These are phyloP conservation scores for Epinotia bilunana DNA, from an alignment of 2,888 invertebrate genomes.

Conservation along the genomic window DNA sequence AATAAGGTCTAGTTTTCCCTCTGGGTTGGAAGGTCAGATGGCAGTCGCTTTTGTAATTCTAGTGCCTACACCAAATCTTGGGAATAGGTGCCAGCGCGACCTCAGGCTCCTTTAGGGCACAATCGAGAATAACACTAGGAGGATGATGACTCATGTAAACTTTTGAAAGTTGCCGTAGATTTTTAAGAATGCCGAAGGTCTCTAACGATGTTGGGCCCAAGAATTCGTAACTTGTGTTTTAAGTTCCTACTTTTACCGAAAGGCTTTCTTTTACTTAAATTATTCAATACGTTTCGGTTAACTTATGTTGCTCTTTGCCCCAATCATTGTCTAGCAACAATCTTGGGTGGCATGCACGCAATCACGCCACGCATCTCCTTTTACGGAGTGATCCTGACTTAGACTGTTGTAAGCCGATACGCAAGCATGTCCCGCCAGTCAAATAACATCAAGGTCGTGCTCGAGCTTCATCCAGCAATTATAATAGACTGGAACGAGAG, in stretches of 20 bases:
- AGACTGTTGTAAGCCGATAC: not conserved
- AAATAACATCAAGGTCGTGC: constrained; percentile 32
- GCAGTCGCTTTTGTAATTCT: too few species aligned
- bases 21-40: too few species aligned
- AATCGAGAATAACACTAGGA: too few species aligned
- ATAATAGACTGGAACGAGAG: constrained; percentile 47
- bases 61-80: too few species aligned
- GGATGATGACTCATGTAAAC: not conserved
- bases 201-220: not conserved
- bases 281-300: too few species aligned
- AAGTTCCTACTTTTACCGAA: too few species aligned
- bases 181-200: not conserved
- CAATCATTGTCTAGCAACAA: not conserved
- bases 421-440: constrained; percentile 5
- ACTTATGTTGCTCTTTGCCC: not conserved
- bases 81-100: too few species aligned
- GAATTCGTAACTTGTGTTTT: too few species aligned
- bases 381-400: constrained; percentile 4
- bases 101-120: too few species aligned
- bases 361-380: constrained; percentile 1
- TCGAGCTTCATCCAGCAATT: constrained; percentile 20
- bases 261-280: too few species aligned
- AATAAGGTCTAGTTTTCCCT: too few species aligned
- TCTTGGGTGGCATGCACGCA: not conserved
- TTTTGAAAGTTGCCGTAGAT: not conserved